Evolutionary conservation across 2,113 vertebrate genomes (phyloP), one percentile per base, ranked within the genome.

Genomic region (Neotoma lepida): DNA sequence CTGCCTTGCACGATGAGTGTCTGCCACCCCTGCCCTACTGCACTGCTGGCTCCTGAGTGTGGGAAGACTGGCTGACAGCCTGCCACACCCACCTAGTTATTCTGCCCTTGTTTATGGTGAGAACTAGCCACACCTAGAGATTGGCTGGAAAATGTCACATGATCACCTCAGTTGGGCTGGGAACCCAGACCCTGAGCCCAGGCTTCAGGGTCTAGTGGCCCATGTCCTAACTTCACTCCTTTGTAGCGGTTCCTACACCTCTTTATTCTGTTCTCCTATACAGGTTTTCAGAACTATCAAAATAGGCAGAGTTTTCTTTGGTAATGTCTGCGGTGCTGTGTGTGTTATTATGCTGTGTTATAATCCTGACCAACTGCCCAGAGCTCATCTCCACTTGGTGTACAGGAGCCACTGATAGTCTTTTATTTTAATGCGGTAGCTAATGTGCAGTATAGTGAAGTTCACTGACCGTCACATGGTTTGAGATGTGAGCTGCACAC

Each of bases 101-200:
- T 68, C 33, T 86, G 46, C 63, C 44, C 44, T 66, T 68, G 64
- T 86, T 85, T 86, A 17, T 86, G 35, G 44, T 68, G 44, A 86
- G 46, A 86, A 68, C 63, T 26, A 68, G 84, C 33, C 84, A 86
- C 84, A 51, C 84, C 84, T 86, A 86, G 33, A 66, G 64, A 51
- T 17, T 86, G 84, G 20, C 84, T 51, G 44, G 63, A 46, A 49
- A 66, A n/a, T 70, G 20, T 51, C 63, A 68, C 44, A 26, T 86
- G 61, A 9, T 86, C 41, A 35, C 41, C 58, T 35, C 22, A 68
- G 44, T 9, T 68, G 84, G 84, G 39, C 44, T 86, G 4, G 24
- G 61, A 35, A 15, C 41, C 15, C 24, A 85, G 82, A 33, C 41
- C 28, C 46, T 35, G 30, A 46, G 39, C 39, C 6, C 2, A 49